These are phyloP conservation scores for Callimorpha dominula DNA, from an alignment of 2,888 invertebrate species.

Conservation along the genomic window DNA sequence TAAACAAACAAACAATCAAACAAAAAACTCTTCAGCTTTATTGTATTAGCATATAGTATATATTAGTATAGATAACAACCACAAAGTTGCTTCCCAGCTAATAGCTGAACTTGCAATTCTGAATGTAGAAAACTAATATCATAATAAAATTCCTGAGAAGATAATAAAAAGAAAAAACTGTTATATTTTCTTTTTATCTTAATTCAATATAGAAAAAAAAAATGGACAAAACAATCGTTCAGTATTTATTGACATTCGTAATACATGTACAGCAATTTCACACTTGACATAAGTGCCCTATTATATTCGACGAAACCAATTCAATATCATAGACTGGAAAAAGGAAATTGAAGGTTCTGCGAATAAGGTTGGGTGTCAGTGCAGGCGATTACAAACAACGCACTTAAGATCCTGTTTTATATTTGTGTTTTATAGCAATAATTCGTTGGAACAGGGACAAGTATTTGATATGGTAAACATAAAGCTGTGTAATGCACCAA, in stretches of 20 bases:
- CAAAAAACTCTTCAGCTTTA: no score
- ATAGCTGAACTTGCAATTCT: constrained; percentile 1
- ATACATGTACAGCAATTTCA: constrained; percentile 63
- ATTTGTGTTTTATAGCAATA: no score
- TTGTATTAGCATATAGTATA: no score
- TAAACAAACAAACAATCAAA: no score
- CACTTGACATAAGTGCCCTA: constrained; percentile 73
- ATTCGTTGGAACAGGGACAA: no score
- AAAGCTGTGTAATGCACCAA: no score
- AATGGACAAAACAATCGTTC: constrained; percentile 32
- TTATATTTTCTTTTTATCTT: constrained; percentile 15
- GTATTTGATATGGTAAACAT: no score
- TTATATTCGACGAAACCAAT: constrained; percentile 78
- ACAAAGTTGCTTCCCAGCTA: not conserved
- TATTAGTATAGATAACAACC: not conserved
- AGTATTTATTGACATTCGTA: constrained; percentile 35
- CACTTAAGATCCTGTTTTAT: not conserved
- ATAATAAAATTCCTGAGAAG: not conserved
- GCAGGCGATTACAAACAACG: constrained; percentile 34
- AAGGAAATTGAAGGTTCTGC: constrained; percentile 80
- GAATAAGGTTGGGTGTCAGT: constrained; percentile 38
- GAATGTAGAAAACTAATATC: not conserved
- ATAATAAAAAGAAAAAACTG: constrained; percentile 22
- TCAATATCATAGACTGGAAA: constrained; percentile 80
- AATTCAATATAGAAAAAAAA: constrained; percentile 29